These are phyloP conservation scores for Mesoclemmys tuberculata DNA, from an alignment of 2,113 vertebrate species.

Conservation along the genomic window DNA sequence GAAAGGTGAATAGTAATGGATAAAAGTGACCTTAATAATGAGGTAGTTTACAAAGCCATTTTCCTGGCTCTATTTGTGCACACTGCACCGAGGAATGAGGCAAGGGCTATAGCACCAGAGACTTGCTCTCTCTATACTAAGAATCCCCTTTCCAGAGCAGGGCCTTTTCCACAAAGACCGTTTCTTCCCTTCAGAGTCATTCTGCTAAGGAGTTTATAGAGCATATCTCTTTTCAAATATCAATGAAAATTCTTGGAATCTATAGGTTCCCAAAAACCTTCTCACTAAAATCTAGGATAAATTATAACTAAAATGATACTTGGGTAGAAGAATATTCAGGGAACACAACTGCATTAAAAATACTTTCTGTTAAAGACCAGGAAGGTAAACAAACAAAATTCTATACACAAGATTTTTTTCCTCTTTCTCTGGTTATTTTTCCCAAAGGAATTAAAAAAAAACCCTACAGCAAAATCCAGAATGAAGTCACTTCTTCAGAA, in stretches of 20 bases:
- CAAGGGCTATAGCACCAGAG: background rate
- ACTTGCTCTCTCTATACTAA: background rate
- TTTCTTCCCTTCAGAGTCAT: background rate
- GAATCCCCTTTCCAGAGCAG: background rate
- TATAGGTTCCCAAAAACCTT: background rate
- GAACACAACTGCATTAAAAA: background rate
- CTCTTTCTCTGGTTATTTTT: background rate
- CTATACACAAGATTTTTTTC: background rate
- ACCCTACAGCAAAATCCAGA: too few relatives aligned
- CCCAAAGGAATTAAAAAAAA: background rate
- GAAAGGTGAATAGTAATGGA: background rate
- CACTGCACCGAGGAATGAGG: background rate
- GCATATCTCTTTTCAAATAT: background rate
- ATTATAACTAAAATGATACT: background rate
- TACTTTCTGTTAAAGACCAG: background rate
- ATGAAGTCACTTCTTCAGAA: too few relatives aligned
- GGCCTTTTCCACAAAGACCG: background rate
- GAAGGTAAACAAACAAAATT: background rate
- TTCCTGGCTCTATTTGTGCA: background rate
- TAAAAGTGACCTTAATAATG: background rate
- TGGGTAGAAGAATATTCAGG: background rate
- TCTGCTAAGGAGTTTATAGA: background rate
- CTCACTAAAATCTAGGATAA: background rate
- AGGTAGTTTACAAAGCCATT: background rate
- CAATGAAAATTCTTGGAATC: background rate